These are phyloP conservation scores for Drosophila kanapiae DNA, from an alignment of 1,140 invertebrate species.

Conservation along the genomic window DNA sequence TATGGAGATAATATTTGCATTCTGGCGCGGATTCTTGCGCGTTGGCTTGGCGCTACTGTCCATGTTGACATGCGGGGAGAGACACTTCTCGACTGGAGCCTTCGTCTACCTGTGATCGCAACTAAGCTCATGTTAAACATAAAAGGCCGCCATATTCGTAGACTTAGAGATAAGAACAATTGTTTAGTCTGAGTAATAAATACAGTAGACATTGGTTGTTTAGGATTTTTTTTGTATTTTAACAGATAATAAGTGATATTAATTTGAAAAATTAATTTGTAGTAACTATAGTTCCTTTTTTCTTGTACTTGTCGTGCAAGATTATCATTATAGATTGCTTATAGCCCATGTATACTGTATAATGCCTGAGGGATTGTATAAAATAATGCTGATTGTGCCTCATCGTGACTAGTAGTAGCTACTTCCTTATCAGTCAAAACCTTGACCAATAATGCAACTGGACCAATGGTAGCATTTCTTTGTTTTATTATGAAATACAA, in stretches of 20 bases:
- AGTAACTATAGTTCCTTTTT: neutral
- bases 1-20: slow-evolving; percentile 82
- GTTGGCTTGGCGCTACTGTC: slow-evolving; percentile 79
- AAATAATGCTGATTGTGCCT: neutral
- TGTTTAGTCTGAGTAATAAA: neutral
- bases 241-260: neutral
- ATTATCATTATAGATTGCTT: neutral
- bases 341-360: neutral
- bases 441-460: slow-evolving; percentile 29
- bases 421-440: slow-evolving; percentile 31
- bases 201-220: neutral
- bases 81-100: neutral
- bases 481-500: neutral
- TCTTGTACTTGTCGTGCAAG: neutral
- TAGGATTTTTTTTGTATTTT: neutral
- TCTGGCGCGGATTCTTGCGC: slow-evolving; percentile 76
- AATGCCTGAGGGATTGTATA: neutral
- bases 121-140: slow-evolving; percentile 26
- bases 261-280: neutral
- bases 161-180: slow-evolving; percentile 21
- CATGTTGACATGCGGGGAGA: slow-evolving; percentile 60
- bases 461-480: neutral
- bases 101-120: slow-evolving; percentile 15
- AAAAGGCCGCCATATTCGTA: neutral
- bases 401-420: slow-evolving; percentile 12